phyloP scores from a whole-genome alignment of 2,113 vertebrate genomes.

The Cochlearius cochlearius region DNA sequence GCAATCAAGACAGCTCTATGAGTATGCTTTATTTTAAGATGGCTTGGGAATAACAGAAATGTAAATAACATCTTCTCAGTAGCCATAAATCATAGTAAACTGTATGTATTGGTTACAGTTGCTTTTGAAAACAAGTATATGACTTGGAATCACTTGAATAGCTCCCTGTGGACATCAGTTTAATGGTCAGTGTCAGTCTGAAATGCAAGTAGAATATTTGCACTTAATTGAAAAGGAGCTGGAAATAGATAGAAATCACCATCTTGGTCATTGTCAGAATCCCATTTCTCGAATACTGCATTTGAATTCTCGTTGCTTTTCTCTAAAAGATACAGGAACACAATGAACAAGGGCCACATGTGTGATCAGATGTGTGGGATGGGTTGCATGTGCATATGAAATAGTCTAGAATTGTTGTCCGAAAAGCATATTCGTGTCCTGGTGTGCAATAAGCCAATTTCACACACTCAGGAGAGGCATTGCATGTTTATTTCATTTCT shows the following conservation, averaged over 20 bases:
- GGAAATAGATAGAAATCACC: not conserved
- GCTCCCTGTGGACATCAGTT: not conserved
- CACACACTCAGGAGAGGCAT: too few relatives aligned
- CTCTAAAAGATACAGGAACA: not conserved
- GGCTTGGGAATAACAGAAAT: conserved; percentile 25
- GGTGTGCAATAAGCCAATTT: too few relatives aligned
- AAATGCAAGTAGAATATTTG: not conserved
- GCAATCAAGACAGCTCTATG: conserved; percentile 18
- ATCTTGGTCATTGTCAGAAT: not conserved
- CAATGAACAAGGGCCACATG: not conserved
- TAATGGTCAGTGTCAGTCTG: not conserved
- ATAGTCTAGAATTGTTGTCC: not conserved
- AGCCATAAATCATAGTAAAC: conserved; percentile 7
- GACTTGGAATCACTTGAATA: not conserved
- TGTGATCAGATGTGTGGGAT: not conserved
- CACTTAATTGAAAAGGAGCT: not conserved
- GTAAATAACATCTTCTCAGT: not conserved
- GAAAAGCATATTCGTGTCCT: too few relatives aligned
- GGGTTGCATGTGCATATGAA: not conserved
- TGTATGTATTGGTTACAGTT: not conserved
- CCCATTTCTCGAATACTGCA: not conserved
- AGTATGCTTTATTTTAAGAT: conserved; percentile 39
- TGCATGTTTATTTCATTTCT: too few relatives aligned
- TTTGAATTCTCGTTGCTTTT: not conserved
- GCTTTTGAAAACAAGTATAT: not conserved